Conservation (phyloP, 2,888 invertebrate species). For the Hedya salicella region DNA sequence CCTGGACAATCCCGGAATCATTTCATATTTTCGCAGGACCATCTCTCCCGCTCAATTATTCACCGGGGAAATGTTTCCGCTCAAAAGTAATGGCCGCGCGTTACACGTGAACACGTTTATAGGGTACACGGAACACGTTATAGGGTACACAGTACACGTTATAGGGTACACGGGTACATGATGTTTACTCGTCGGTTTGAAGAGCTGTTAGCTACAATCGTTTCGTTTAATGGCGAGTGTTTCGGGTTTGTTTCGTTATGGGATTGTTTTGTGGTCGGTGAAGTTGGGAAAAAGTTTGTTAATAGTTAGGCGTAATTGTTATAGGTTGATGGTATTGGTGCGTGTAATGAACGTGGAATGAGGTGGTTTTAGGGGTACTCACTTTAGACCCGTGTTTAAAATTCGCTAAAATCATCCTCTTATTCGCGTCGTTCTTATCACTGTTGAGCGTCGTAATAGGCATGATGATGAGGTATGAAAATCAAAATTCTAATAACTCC, state of each 20-base stretch:
- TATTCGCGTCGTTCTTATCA: neutral
- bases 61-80: constrained; percentile 62
- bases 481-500: too few relatives aligned
- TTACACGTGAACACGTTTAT: constrained; percentile 76
- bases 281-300: constrained; percentile 28
- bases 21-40: constrained; percentile 79
- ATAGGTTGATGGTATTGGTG: constrained; percentile 16
- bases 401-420: neutral
- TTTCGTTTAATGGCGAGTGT: constrained; percentile 66
- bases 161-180: constrained; percentile 64
- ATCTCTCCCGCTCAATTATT: constrained; percentile 80
- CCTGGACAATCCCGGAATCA: constrained; percentile 62
- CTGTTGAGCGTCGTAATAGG: too few relatives aligned
- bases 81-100: constrained; percentile 78
- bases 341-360: constrained; percentile 22
- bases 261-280: constrained; percentile 27
- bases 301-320: constrained; percentile 30
- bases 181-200: constrained; percentile 75
- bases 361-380: neutral
- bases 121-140: constrained; percentile 47
- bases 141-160: constrained; percentile 71
- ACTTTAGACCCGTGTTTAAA: neutral
- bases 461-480: too few relatives aligned
- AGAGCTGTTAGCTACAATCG: constrained; percentile 72
- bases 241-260: constrained; percentile 33